Evolutionary conservation across 2,797 vertebrate genomes (phyloP).

Genomic region (Poeciliopsis gracilis): DNA sequence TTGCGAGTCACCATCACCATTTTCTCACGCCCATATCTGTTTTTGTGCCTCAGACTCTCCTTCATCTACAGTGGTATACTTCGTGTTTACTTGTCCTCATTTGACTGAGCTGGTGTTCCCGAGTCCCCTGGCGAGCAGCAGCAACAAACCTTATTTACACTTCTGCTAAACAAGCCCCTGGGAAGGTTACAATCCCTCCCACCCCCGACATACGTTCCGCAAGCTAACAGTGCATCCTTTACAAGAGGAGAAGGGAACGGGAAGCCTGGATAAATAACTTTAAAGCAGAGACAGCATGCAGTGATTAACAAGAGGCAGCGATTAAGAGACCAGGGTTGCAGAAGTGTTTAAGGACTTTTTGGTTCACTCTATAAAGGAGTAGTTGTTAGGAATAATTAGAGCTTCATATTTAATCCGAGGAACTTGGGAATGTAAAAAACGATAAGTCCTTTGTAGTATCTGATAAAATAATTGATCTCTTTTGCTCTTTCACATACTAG

Average conservation of each 20-base stretch:
- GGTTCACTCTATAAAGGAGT: constrained; percentile 69
- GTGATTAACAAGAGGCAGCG: constrained; percentile 69
- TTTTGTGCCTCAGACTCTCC: constrained; percentile 38
- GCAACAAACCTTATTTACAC: constrained; percentile 76
- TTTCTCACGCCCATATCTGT: constrained; percentile 32
- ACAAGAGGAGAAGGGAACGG: constrained; percentile 55
- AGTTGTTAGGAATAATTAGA: constrained; percentile 79
- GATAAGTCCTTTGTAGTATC: not conserved
- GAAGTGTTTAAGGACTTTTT: constrained; percentile 76
- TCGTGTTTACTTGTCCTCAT: constrained; percentile 70
- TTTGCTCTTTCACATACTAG: not conserved
- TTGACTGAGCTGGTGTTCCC: constrained; percentile 64
- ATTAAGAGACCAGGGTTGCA: constrained; percentile 67
- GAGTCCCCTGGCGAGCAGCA: constrained; percentile 16
- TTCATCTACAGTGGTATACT: constrained; percentile 13
- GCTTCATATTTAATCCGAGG: constrained; percentile 22
- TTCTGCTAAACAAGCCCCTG: constrained; percentile 72
- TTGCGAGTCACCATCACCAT: constrained; percentile 50
- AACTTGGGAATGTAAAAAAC: not conserved
- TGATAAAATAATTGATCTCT: not conserved
- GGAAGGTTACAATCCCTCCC: constrained; percentile 68
- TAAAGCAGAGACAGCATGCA: constrained; percentile 44
- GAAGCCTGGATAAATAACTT: constrained; percentile 41
- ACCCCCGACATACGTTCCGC: constrained; percentile 57
- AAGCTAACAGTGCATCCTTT: constrained; percentile 64